Base-by-base conservation (phyloP, 2,888 invertebrate genomes). In the Gastracanthus pulcherrimus region DNA sequence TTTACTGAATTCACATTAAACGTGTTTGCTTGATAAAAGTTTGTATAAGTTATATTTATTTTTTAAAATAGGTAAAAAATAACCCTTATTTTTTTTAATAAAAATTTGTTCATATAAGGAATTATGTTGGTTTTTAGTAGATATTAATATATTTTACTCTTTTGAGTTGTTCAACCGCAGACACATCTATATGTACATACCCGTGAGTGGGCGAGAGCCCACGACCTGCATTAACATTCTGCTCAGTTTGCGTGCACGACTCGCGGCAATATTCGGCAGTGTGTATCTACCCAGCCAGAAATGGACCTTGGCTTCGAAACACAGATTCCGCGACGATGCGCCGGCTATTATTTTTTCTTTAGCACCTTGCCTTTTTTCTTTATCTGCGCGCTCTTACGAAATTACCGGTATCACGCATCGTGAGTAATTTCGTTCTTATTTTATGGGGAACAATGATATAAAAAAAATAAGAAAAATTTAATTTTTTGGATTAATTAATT, bases 291-390 rank as follows among this genome's bases (percentile, higher is more conserved):
- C 26, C 76, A 16, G 58, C 34, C 60, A 85, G 86, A 86, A 84
- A 80, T 82, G 86, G 87, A 86, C 89, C 90, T 90, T 90, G 89
- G 87, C 89, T 90, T 78, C 88, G 86, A 89, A 90, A 89, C 89
- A 90, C 89, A 87, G 85, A 86, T 86, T 86, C 84, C 83, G 75
- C 34, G 62, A 31, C 62, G 74, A 74, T 75, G 58, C 67, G 55
- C 70, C 66, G 70, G 45, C 51, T 29, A 62, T 69, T 74, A 69
- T 81, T 81, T 67, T 31, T 70, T 38, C 36, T 36, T 64, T 76
- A 45, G 41, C 76, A 76, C 55, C 38, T 67, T 55, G 51, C 23
- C 36, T 64, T 34, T 16, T 75, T 78, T 62, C 75, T 45, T 81
- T 41, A 70, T 36, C 26, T 48, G 60, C 26, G 38, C 26, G 3